Evolutionary conservation across 2,888 invertebrate species (phyloP).

Genomic region (Heteromurus nitidus): DNA sequence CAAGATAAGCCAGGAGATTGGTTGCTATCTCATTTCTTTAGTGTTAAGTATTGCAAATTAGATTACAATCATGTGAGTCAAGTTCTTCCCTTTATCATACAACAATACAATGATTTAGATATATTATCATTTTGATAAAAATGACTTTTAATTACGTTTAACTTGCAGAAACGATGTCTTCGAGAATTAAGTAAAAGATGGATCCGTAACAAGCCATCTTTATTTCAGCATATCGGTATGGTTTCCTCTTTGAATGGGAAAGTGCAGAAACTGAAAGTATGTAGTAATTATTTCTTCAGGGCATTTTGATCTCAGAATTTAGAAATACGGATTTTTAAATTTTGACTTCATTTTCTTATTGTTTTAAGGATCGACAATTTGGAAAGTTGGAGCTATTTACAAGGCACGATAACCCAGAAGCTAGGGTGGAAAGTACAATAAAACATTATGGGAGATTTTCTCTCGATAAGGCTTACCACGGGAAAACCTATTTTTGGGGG

Average conservation of each 20-base stretch:
- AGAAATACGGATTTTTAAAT: neutral
- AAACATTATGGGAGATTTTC: constrained; percentile 87
- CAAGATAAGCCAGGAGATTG: constrained; percentile 98
- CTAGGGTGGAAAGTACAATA: constrained; percentile 83
- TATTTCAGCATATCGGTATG: constrained; percentile 96
- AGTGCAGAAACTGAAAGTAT: constrained; percentile 94
- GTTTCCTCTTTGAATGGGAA: constrained; percentile 97
- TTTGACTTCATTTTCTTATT: neutral
- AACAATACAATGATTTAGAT: too few relatives aligned
- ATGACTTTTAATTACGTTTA: too few relatives aligned
- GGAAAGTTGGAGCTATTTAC: constrained; percentile 87
- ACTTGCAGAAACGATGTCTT: constrained; percentile 89
- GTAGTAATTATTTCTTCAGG: too few relatives aligned
- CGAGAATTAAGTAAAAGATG: constrained; percentile 86
- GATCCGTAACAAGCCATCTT: constrained; percentile 90
- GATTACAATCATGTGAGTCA: constrained; percentile 83
- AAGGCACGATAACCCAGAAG: constrained; percentile 87
- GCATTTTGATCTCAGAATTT: neutral
- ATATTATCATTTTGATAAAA: too few relatives aligned
- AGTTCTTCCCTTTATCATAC: too few relatives aligned
- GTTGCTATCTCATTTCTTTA: constrained; percentile 92
- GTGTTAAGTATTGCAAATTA: constrained; percentile 91
- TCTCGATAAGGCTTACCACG: constrained; percentile 87
- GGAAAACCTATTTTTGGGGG: constrained; percentile 94
- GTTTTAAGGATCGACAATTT: constrained; percentile 87